Evolutionary conservation across 2,888 invertebrate genomes (phyloP), one percentile per base, ranked within the genome.

Genomic region (Euplagia quadripunctaria): DNA sequence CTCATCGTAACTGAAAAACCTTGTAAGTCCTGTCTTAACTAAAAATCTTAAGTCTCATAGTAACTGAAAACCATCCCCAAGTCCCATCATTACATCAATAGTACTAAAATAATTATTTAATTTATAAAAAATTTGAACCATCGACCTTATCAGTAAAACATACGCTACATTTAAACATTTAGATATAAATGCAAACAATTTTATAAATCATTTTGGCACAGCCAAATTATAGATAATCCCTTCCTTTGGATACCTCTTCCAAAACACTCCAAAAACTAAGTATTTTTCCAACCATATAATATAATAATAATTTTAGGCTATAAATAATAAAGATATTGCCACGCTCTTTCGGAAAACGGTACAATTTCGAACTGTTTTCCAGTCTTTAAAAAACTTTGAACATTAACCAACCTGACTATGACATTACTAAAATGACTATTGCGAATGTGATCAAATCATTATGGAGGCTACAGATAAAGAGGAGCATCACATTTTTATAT

Each of bases 181-280:
- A 65, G 12, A 49, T 12, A 65, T 65, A 65, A 49, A 65, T 49
- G 46, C 49, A 65, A 65, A 17, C n/a, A 8, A 31, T 31, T 31
- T 31, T 31, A 31, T 31, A 31, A 31, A 31, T 31, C 31, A 42
- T 52, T 67, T 67, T 67, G 67, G 67, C 67, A 67, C 67, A 67
- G 41, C 67, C 51, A 67, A 67, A 52, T 52, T n/a, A 55, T 55
- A 55, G n/a, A n/a, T 9, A n/a, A 55, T 55, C 11, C 11, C 9
- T 55, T 55, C n/a, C 0, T 52, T 52, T 8, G 16, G 17, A 52
- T 52, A 52, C 31, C 31, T 31, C 52, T 52, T n/a, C 17, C n/a
- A 52, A 52, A n/a, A 6, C 17, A 17, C 17, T 7, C 43, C 43
- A 46, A 46, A 46, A 46, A 55, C n/a, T 55, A 4, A 2, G 20